These are phyloP conservation scores for Philereme vetulata DNA, from an alignment of 2,888 invertebrate species.

Conservation along the genomic window DNA sequence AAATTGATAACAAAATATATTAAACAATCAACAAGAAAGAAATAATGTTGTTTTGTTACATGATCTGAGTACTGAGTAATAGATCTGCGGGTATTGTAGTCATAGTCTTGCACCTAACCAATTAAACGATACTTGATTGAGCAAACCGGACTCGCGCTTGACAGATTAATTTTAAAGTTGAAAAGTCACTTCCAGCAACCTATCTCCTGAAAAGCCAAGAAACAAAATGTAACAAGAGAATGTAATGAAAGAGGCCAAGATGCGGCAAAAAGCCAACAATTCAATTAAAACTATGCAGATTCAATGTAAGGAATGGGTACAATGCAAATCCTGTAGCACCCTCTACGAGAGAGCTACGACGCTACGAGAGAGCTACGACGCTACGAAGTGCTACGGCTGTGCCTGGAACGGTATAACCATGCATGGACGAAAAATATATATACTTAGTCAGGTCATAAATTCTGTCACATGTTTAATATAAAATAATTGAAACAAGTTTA, in stretches of 20 bases:
- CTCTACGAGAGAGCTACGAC: slow-evolving; percentile 23
- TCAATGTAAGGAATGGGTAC: slow-evolving; percentile 28
- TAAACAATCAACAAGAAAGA: too few relatives aligned
- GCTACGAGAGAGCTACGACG: slow-evolving; percentile 25
- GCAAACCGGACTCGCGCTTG: too few relatives aligned
- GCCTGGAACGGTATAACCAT: not conserved
- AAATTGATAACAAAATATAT: too few relatives aligned
- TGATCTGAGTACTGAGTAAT: too few relatives aligned
- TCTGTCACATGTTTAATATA: too few relatives aligned
- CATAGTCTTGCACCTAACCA: too few relatives aligned
- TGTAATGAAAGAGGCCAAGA: slow-evolving; percentile 18
- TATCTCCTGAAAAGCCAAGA: slow-evolving; percentile 3
- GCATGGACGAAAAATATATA: not conserved
- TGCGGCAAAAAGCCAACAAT: slow-evolving; percentile 28
- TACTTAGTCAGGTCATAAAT: too few relatives aligned
- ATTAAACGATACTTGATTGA: too few relatives aligned
- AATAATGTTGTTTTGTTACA: too few relatives aligned
- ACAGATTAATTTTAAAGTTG: not conserved
- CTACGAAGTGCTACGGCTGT: slow-evolving; percentile 26
- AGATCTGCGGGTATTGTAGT: too few relatives aligned
- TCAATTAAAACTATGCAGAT: slow-evolving; percentile 31
- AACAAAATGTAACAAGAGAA: slow-evolving; percentile 17
- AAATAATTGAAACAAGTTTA: too few relatives aligned
- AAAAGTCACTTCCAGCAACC: slow-evolving; percentile 1
- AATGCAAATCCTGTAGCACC: slow-evolving; percentile 28